Conservation (phyloP, 1,140 invertebrate genomes). For the Cryptotermes secundus region DNA sequence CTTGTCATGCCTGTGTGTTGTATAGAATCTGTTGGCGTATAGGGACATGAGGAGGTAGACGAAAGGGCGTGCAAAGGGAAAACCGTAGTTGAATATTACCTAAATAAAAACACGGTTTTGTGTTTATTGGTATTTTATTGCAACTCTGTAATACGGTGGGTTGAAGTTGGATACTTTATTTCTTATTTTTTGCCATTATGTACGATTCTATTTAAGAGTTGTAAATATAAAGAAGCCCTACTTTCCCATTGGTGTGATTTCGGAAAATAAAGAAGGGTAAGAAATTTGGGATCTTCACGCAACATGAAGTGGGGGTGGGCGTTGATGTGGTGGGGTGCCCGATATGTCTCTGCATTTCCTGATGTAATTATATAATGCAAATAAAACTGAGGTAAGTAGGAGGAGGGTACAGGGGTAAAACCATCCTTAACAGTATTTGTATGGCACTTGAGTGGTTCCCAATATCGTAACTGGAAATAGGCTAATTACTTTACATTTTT, state of each 20-base stretch:
- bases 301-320: background rate
- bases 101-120: background rate
- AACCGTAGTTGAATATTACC: no score
- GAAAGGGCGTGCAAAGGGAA: no score
- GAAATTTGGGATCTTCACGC: background rate
- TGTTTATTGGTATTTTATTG: slow-evolving; percentile 3
- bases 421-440: background rate
- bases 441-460: background rate
- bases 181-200: background rate
- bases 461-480: background rate
- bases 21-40: no score
- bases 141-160: background rate
- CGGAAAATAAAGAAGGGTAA: background rate
- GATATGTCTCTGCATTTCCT: slow-evolving; percentile 15
- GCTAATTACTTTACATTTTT: background rate
- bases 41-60: no score
- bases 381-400: background rate
- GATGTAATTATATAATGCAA: background rate
- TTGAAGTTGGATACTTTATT: background rate
- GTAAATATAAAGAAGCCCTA: background rate
- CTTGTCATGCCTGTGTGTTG: no score
- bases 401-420: background rate
- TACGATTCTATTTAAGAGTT: background rate
- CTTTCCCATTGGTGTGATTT: background rate
- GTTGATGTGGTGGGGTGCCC: background rate